phyloP scores from a whole-genome alignment of 2,888 invertebrate species.

The Andrena chrysosceles region DNA sequence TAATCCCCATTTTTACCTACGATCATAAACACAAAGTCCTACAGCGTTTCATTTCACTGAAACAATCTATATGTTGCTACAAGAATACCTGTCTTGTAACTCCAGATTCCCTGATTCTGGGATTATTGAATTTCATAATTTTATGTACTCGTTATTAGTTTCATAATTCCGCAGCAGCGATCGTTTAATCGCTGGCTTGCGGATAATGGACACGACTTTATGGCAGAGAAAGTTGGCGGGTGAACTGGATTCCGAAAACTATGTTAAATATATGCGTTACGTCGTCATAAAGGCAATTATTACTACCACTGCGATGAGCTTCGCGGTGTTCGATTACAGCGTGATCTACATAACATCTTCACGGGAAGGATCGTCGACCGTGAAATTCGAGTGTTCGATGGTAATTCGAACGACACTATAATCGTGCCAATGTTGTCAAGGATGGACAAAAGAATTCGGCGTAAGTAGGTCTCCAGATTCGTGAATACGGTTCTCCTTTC shows the following conservation, averaged over 20 bases:
- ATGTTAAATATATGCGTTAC: conserved; percentile 1
- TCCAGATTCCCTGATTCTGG: not conserved
- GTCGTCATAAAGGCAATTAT: not conserved
- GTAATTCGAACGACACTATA: conserved; percentile 50
- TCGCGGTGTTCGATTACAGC: conserved; percentile 3
- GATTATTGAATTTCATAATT: conserved; percentile 37
- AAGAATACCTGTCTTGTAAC: too few relatives aligned
- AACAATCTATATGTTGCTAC: too few relatives aligned
- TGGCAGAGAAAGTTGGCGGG: conserved; percentile 25
- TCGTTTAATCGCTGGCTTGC: conserved; percentile 22
- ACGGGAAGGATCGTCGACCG: conserved; percentile 34
- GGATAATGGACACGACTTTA: conserved; percentile 17
- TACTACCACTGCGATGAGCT: not conserved
- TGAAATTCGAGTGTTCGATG: conserved; percentile 40
- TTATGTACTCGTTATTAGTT: conserved; percentile 2
- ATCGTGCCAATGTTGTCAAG: conserved; percentile 32
- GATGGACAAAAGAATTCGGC: conserved; percentile 39
- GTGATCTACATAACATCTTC: not conserved
- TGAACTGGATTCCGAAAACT: conserved; percentile 3
- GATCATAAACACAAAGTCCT: too few relatives aligned
- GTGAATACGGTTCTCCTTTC: conserved; percentile 34
- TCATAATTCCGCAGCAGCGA: conserved; percentile 7
- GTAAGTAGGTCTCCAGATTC: conserved; percentile 44
- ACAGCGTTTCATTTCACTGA: too few relatives aligned
- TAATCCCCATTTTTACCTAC: too few relatives aligned